These are phyloP conservation scores for Wasmannia auropunctata DNA, from an alignment of 1,140 invertebrate genomes.

Conservation along the genomic window DNA sequence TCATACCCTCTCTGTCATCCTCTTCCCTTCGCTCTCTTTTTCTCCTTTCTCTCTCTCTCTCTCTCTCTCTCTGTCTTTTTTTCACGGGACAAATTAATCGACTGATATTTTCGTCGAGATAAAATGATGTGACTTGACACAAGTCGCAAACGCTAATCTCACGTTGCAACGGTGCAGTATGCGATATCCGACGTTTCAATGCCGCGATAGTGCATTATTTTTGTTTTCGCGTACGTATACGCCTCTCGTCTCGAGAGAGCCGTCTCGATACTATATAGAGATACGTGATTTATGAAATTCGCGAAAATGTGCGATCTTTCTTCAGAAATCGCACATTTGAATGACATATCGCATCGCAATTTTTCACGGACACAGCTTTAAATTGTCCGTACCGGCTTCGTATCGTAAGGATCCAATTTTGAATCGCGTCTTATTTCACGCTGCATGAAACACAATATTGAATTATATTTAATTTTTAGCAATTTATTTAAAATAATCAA, in stretches of 20 bases:
- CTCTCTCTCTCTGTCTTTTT: neutral
- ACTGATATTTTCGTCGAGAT: conserved; percentile 20
- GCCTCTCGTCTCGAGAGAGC: neutral
- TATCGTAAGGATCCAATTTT: no score
- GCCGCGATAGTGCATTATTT: conserved; percentile 37
- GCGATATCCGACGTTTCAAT: neutral
- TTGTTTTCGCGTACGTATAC: neutral
- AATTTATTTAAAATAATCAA: no score
- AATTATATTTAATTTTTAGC: no score
- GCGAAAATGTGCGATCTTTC: no score
- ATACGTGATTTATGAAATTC: no score
- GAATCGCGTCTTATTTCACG: no score
- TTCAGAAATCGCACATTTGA: no score
- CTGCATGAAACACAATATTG: no score
- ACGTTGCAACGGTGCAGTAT: neutral
- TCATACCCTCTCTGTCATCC: neutral
- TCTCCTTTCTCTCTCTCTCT: neutral
- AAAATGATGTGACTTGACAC: conserved; percentile 2
- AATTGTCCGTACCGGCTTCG: no score
- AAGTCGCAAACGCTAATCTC: conserved; percentile 27
- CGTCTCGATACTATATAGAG: no score
- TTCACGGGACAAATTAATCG: conserved; percentile 13
- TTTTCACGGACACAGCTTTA: no score
- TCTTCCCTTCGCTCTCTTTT: neutral
- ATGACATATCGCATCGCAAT: no score